Evolutionary conservation across 2,113 vertebrate species (phyloP), one percentile per base, ranked within the genome.

Genomic region (Brevimyrus niger): DNA sequence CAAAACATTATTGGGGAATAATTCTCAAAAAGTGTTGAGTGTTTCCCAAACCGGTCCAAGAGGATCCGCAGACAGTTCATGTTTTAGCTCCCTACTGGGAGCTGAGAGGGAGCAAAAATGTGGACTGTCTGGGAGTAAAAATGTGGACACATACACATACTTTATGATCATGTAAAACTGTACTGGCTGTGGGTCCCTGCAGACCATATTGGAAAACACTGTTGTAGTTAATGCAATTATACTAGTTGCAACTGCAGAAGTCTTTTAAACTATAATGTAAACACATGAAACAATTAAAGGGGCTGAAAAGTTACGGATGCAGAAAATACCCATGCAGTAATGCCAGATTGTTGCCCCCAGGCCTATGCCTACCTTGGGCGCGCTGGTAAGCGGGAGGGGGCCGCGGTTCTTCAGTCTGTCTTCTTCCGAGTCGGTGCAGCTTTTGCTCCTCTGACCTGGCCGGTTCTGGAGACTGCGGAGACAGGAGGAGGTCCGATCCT

Each of bases 351-450:
- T 13, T 10, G 85, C 23, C 23, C 38, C 46, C 86, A 38, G 13
- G 23, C 38, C 53, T 69, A 50, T 31, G 11, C 4, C 1, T 92
- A 96, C 95, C 91, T 90, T 90, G 87, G 95, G 94, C 89, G 92
- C 58, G 15, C 91, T 5, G 4, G 92, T 73, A 1, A 89, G 88
- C 84, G 91, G 94, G 6, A 86, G 15, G 10, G 89, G 46, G 0
- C 90, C 93, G 92, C 95, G 95, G 92, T 92, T 94, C 93, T 96
- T 98, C 11, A 93, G 94, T 92, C 95, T 92, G 73, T 93, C 92
- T 55, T 98, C 97, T 89, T 96, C 90, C 3, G 97, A 94, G 88
- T 98, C 97, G 0, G 93, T 98, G 93, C 98, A 99, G 93, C 98
- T 99, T 89, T 95, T 97, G 91, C 98, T 99, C 93, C 98, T 94